phyloP scores from a whole-genome alignment of 2,797 vertebrate species.

The Muscicapa striata region DNA sequence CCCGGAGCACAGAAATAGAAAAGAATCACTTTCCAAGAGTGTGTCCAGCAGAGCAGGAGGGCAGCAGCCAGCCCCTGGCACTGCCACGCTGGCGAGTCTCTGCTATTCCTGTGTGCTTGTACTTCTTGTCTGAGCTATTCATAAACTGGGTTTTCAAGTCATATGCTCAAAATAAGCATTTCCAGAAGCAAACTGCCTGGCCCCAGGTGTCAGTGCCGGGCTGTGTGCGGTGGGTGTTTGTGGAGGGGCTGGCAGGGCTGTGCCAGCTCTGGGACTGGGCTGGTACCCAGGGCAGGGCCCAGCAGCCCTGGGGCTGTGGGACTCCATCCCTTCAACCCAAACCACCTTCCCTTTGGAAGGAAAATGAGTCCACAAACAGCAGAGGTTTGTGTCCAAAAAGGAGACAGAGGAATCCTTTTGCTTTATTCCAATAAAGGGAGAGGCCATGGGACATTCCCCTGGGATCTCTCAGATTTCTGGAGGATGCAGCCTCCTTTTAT shows the following conservation, averaged over 20 bases:
- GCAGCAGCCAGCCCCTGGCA: background rate
- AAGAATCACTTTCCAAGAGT: background rate
- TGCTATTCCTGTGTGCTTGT: background rate
- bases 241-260: background rate
- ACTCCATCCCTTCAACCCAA: background rate
- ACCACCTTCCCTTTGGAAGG: rapidly evolving
- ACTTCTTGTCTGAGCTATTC: background rate
- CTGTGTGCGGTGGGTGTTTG: rapidly evolving
- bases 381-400: too few species aligned
- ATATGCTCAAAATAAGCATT: background rate
- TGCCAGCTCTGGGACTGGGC: background rate
- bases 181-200: background rate
- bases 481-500: too few species aligned
- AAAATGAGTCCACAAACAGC: too few species aligned
- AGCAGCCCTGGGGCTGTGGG: too few species aligned
- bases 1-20: background rate
- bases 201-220: rapidly evolving
- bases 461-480: too few species aligned
- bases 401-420: too few species aligned
- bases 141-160: background rate
- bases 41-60: background rate
- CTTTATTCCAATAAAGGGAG: too few species aligned
- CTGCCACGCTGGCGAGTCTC: background rate
- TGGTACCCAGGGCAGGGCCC: background rate
- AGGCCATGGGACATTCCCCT: too few species aligned